Conservation (phyloP, 2,888 invertebrate species). For the Parapristionchus giblindavisi region DNA sequence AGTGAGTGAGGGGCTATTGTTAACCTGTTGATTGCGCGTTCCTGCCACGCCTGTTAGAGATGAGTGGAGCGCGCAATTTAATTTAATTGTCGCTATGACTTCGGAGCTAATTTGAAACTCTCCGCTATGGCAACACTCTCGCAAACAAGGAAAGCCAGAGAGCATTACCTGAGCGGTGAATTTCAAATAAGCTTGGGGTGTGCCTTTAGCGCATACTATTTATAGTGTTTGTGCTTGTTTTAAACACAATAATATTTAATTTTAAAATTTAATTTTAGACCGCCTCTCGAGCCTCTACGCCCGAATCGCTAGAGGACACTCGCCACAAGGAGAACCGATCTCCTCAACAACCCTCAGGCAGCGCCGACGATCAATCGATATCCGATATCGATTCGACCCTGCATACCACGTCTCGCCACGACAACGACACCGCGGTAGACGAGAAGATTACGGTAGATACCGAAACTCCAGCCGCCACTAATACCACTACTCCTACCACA, state of each 20-base stretch:
- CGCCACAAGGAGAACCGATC: constrained; percentile 11
- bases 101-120: too few relatives aligned
- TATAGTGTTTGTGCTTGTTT: background rate
- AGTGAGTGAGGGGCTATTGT: constrained; percentile 1
- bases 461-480: background rate
- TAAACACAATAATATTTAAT: background rate
- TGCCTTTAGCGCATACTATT: background rate
- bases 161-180: background rate
- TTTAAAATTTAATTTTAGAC: background rate
- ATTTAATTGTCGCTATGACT: background rate
- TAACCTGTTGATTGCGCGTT: background rate
- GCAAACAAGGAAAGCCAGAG: background rate
- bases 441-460: background rate
- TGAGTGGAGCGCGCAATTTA: background rate
- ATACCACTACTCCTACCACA: background rate
- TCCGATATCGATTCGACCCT: background rate
- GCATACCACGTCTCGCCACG: background rate
- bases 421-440: background rate
- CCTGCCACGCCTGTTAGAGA: background rate
- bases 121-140: background rate
- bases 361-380: background rate
- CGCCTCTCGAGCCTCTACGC: constrained; percentile 21
- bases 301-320: constrained; percentile 25
- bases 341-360: background rate
- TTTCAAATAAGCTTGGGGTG: background rate